Base-by-base conservation (phyloP, 2,888 invertebrate genomes). In the Barypeithes pellucidus region DNA sequence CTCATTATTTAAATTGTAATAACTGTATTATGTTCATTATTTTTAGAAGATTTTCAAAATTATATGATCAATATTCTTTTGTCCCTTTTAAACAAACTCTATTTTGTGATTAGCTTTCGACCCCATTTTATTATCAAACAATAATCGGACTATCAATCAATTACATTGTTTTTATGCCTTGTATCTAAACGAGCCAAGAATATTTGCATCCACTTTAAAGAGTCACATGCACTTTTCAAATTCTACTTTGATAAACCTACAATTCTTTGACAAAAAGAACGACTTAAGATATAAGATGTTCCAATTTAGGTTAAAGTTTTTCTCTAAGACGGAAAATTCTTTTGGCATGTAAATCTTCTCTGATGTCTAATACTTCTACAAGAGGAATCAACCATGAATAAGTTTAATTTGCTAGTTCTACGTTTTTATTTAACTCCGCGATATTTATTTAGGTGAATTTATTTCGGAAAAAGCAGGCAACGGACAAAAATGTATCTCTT, bases 301-400 rank as follows among this genome's bases (percentile, higher is more conserved):
- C 29, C 52, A 52, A 52, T 57, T 57, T 57, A 14, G 29, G 54
- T 57, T 36, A 57, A 11, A 57, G 54, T 57, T 57, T 57, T 50
- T 50, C 22, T 50, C 24, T 33, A 33, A 24, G 54, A 18, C 33
- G 3, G 29, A 57, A 57, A 33, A 57, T 57, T 57, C 54, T 33
- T 57, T 57, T 57, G 18, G 16, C 9, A 57, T 57, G 54, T 57
- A 57, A 57, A 57, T 57, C 54, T 29, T 18, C 16, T 33, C 54
- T 57, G 47, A 39, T 12, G 50, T 50, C 50, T 16, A 2, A 50
- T 22, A 22, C 22, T 50, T n/a, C 22, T 50, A n/a, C 9, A 50
- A 22, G 50, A 50, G 2, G n/a, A 50, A 22, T 50, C 50, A 50
- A 50, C 50, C 24, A 50, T 22, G 18, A 47, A 47, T 16, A 47